These are phyloP conservation scores for Onychostoma macrolepis DNA, from an alignment of 2,113 vertebrate species.

Conservation along the genomic window DNA sequence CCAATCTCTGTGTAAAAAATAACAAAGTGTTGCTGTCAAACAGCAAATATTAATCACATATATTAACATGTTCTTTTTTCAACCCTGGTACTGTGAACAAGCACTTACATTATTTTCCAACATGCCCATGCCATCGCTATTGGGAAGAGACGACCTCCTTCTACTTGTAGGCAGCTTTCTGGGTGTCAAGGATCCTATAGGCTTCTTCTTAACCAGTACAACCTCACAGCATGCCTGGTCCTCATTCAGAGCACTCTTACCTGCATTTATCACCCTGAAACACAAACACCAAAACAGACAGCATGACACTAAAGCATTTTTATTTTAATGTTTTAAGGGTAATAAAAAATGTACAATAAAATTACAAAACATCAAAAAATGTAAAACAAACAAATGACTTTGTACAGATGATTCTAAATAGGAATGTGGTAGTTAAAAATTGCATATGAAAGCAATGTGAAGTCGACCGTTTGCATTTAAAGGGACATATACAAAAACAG, in stretches of 20 bases:
- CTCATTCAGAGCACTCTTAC: conserved; percentile 95
- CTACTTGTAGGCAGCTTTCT: not conserved
- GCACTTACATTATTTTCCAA: not conserved
- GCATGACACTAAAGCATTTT: not conserved
- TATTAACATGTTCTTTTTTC: too few relatives aligned
- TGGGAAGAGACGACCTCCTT: not conserved
- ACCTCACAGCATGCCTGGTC: conserved; percentile 97
- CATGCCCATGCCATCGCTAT: not conserved
- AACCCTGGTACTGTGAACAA: not conserved
- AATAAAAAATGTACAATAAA: not conserved
- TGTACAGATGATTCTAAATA: too few relatives aligned
- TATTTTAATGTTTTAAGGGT: not conserved
- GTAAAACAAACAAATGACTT: too few relatives aligned
- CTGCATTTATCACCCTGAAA: conserved; percentile 93
- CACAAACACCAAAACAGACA: not conserved
- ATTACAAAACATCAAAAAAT: too few relatives aligned
- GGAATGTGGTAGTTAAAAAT: too few relatives aligned
- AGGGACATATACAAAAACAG: too few relatives aligned
- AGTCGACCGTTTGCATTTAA: too few relatives aligned
- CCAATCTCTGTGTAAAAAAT: too few relatives aligned
- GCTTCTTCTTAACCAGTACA: conserved; percentile 85
- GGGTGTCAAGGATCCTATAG: conserved; percentile 53
- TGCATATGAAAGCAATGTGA: too few relatives aligned
- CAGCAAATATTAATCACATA: too few relatives aligned
- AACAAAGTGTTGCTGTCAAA: too few relatives aligned